phyloP scores from a whole-genome alignment of 2,113 vertebrate species.

The Thalassoma bifasciatum region DNA sequence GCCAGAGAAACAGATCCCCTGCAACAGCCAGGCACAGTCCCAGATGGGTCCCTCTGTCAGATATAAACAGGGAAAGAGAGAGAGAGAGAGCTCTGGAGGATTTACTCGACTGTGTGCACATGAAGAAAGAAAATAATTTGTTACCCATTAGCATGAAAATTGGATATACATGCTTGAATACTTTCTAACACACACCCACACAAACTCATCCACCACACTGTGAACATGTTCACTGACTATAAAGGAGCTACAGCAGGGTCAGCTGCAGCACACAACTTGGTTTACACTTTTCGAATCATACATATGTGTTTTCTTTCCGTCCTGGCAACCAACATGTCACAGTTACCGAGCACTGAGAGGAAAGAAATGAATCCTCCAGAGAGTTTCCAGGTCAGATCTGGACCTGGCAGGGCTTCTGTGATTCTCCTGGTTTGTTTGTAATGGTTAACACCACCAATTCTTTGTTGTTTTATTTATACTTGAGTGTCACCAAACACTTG shows the following conservation, averaged over 20 bases:
- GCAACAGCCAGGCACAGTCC: conserved; percentile 48
- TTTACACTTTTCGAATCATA: conserved; percentile 1
- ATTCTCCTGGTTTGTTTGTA: conserved; percentile 9
- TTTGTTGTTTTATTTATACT: too few relatives aligned
- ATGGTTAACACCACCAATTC: not conserved
- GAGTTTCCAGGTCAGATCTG: not conserved
- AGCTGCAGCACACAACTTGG: not conserved
- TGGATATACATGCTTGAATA: conserved; percentile 17
- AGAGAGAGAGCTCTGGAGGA: not conserved
- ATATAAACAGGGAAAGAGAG: too few relatives aligned
- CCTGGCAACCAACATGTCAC: not conserved
- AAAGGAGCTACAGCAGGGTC: conserved; percentile 20
- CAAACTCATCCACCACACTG: not conserved
- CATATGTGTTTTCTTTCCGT: conserved; percentile 5
- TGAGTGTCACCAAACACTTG: not conserved
- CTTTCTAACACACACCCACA: not conserved
- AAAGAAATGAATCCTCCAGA: not conserved
- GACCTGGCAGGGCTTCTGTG: conserved; percentile 1
- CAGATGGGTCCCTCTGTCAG: conserved; percentile 65
- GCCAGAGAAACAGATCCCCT: conserved; percentile 48
- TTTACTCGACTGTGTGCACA: not conserved
- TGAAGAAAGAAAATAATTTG: conserved; percentile 22
- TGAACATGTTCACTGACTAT: not conserved
- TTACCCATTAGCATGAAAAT: conserved; percentile 39
- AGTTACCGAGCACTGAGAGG: conserved; percentile 15